These are phyloP conservation scores for Chrysogorgia sp. DNA, from an alignment of 92 coral and sea anemone genomes.

Conservation along the genomic window DNA sequence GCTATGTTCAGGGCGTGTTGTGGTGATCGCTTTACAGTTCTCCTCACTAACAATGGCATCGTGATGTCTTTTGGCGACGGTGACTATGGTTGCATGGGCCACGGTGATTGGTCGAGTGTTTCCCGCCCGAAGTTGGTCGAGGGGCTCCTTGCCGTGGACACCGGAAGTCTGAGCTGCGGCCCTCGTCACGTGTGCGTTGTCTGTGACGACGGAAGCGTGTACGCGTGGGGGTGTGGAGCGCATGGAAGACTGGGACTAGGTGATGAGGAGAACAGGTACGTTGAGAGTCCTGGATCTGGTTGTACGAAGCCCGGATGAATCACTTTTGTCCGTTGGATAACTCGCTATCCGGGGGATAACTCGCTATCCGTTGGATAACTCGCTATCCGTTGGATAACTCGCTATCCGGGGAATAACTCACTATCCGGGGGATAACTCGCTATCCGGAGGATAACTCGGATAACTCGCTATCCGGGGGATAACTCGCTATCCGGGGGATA, in stretches of 20 bases:
- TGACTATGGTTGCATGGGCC: conserved; percentile 94
- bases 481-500: too few relatives aligned
- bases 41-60: conserved; percentile 96
- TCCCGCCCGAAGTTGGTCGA: conserved; percentile 97
- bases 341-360: too few relatives aligned
- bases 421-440: too few relatives aligned
- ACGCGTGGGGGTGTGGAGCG: conserved; percentile 95
- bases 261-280: conserved; percentile 88
- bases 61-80: conserved; percentile 98
- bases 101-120: conserved; percentile 87
- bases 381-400: too few relatives aligned
- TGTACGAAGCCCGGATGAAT: not conserved
- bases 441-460: too few relatives aligned
- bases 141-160: conserved; percentile 90
- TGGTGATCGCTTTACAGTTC: conserved; percentile 88
- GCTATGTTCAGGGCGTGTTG: conserved; percentile 70
- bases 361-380: too few relatives aligned
- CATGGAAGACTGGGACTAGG: conserved; percentile 98
- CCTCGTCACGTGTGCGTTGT: conserved; percentile 90
- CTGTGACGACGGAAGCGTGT: conserved; percentile 90
- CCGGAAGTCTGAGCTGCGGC: conserved; percentile 89
- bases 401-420: too few relatives aligned
- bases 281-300: not conserved
- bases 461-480: too few relatives aligned
- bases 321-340: not conserved